phyloP scores from a whole-genome alignment of 2,888 invertebrate genomes.

The Cheiracanthium punctorium region DNA sequence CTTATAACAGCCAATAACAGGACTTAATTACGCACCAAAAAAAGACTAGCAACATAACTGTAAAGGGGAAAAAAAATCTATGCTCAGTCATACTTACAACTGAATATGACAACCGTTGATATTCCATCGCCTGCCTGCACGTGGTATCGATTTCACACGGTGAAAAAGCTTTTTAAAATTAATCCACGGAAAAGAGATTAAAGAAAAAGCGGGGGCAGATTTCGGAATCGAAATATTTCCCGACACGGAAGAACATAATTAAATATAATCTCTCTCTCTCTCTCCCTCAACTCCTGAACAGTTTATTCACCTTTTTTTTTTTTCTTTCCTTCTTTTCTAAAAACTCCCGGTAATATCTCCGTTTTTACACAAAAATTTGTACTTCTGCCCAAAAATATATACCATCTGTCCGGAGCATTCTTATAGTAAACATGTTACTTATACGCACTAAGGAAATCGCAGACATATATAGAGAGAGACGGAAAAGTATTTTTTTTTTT shows the following conservation, averaged over 20 bases:
- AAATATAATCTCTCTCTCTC: background rate
- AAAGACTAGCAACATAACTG: too few relatives aligned
- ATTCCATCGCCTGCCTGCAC: background rate
- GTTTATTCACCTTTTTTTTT: constrained; percentile 14
- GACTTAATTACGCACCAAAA: too few relatives aligned
- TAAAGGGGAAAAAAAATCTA: too few relatives aligned
- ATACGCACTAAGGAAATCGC: constrained; percentile 15
- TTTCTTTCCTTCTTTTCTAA: too few relatives aligned
- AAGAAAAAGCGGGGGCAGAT: background rate
- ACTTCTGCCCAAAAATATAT: constrained; percentile 17
- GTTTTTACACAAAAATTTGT: constrained; percentile 1
- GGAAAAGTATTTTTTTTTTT: constrained; percentile 12
- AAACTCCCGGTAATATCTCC: background rate
- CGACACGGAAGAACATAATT: background rate
- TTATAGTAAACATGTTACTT: constrained; percentile 39
- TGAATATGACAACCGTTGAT: background rate
- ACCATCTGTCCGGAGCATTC: constrained; percentile 40
- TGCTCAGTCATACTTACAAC: too few relatives aligned
- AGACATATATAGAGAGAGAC: background rate
- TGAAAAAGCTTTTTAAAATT: background rate
- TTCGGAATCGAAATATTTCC: background rate
- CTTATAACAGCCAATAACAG: too few relatives aligned
- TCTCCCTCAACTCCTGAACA: background rate
- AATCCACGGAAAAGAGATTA: background rate
- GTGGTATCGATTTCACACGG: background rate